A percentile compares a stretch with the other conserved stretches of the same genome.
Evolutionary conservation across 30 jellyfish, hydroid and myxozoan genomes (phyloP).

Genomic region (Aurelia sp.): DNA sequence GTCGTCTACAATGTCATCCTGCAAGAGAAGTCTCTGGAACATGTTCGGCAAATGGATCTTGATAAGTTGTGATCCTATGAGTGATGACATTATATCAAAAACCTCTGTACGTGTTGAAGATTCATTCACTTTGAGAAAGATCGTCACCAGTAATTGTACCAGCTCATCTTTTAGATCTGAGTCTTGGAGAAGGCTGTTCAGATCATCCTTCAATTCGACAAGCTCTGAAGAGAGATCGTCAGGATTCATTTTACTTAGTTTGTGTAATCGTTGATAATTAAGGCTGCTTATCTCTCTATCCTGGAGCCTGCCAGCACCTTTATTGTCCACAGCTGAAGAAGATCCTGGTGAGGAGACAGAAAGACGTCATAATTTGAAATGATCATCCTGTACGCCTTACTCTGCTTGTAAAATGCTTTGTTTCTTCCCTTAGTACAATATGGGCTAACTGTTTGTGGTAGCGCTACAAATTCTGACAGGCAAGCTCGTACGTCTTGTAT

Average conservation of each 20-base stretch:
- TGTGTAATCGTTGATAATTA: neutral
- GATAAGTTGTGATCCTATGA: conserved; percentile 20
- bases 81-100: conserved; percentile 6
- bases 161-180: conserved; percentile 1
- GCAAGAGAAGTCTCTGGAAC: conserved; percentile 16
- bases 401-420: no score
- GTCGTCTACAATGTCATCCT: neutral
- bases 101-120: neutral
- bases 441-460: no score
- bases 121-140: neutral
- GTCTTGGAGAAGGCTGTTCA: neutral
- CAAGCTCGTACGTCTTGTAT: no score
- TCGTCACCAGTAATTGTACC: conserved; percentile 15
- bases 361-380: no score
- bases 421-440: no score
- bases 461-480: no score
- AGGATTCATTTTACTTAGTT: conserved; percentile 13
- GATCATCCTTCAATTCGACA: neutral
- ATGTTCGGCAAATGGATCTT: neutral
- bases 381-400: no score
- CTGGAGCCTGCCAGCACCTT: no score
- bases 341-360: no score
- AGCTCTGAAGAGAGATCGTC: conserved; percentile 9
- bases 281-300: neutral
- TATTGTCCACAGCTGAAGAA: no score